phyloP scores from a whole-genome alignment of 2,797 vertebrate genomes.

The Sciaenops ocellatus region DNA sequence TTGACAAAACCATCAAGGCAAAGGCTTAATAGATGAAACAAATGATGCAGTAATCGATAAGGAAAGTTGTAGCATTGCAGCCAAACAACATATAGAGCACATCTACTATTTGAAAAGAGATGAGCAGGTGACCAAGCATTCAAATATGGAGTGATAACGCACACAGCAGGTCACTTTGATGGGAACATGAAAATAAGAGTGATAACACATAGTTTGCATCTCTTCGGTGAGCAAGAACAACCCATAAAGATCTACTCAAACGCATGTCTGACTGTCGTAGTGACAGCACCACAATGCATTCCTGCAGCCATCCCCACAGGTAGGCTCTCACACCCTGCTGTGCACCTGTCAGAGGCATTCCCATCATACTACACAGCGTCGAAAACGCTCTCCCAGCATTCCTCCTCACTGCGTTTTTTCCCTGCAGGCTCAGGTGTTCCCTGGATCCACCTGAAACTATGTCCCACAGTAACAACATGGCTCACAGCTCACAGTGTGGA shows the following conservation, averaged over 20 bases:
- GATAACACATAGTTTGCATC: slow-evolving; percentile 63
- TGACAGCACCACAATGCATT: slow-evolving; percentile 9
- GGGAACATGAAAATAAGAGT: slow-evolving; percentile 56
- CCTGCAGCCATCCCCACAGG: slow-evolving; percentile 24
- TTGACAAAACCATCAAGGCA: no score
- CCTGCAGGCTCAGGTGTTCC: slow-evolving; percentile 38
- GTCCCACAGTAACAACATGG: neutral
- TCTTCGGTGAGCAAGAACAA: neutral
- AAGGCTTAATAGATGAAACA: neutral
- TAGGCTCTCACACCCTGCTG: slow-evolving; percentile 43
- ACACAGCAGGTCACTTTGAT: neutral
- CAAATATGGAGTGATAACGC: slow-evolving; percentile 49
- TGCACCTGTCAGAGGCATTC: slow-evolving; percentile 71
- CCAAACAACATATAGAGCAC: no score
- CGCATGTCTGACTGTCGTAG: neutral
- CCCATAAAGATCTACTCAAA: neutral
- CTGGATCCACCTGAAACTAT: neutral
- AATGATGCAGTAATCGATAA: neutral
- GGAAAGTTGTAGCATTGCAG: neutral
- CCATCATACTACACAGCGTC: slow-evolving; percentile 60
- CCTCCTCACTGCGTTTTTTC: neutral
- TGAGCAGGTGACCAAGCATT: slow-evolving; percentile 14
- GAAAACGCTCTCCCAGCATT: slow-evolving; percentile 38
- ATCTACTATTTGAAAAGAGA: neutral
- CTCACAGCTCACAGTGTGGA: neutral